phyloP scores from a whole-genome alignment of 2,113 vertebrate genomes.

The Mionectes macconnelli region DNA sequence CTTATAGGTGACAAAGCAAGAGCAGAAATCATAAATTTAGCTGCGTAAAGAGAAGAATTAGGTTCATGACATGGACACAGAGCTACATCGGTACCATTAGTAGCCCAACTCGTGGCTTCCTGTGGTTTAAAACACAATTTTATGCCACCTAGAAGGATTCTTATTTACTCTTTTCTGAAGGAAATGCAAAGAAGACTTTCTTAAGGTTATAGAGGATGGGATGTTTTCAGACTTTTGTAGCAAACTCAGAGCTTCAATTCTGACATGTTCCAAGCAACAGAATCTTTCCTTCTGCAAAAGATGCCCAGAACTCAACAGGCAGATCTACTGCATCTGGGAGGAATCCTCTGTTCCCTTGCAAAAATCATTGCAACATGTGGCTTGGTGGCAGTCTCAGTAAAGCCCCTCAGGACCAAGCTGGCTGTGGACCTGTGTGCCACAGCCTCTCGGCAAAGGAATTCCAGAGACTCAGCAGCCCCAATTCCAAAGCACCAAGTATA shows the following conservation, averaged over 20 bases:
- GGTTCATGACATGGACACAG: no score
- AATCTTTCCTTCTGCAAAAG: neutral
- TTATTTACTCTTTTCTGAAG: neutral
- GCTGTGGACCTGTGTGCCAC: neutral
- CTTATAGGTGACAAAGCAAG: neutral
- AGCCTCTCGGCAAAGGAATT: neutral
- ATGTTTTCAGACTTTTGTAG: neutral
- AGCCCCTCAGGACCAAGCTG: neutral
- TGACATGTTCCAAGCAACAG: neutral
- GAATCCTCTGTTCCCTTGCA: neutral
- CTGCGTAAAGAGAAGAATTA: neutral
- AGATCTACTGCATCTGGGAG: neutral
- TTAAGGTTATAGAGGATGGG: neutral
- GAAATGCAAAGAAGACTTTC: accelerated
- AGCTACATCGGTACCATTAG: neutral
- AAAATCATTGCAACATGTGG: neutral
- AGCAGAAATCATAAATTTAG: neutral
- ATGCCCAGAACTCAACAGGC: accelerated
- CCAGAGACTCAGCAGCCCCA: neutral
- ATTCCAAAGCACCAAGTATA: neutral
- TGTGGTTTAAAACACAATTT: neutral
- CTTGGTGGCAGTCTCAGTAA: neutral
- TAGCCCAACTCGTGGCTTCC: neutral
- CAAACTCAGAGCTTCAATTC: neutral
- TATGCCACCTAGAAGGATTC: neutral